Percentiles rank a stretch among this genome's conserved stretches.
Conservation (phyloP, 2,888 invertebrate species). For the Zaprionus obscuricornis region DNA sequence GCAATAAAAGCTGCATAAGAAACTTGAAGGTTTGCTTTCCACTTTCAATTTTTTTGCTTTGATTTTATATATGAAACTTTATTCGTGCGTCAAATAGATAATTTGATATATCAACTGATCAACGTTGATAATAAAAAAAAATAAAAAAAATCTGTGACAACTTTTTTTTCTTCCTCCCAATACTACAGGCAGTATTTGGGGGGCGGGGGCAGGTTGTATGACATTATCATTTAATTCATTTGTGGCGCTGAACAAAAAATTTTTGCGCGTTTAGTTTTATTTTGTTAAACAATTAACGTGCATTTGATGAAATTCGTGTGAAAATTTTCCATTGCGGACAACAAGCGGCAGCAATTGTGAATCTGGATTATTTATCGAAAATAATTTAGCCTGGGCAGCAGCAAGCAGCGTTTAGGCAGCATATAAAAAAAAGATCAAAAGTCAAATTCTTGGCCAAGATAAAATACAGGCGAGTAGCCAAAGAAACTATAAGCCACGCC, state of each 20-base stretch:
- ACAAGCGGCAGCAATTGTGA: not conserved
- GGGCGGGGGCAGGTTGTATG: too few relatives aligned
- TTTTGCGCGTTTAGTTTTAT: slow-evolving; percentile 38
- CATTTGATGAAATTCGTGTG: slow-evolving; percentile 69
- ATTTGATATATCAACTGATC: slow-evolving; percentile 6
- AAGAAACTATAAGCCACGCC: slow-evolving; percentile 4
- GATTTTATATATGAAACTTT: too few relatives aligned
- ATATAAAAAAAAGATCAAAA: slow-evolving; percentile 68
- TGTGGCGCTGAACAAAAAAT: slow-evolving; percentile 6
- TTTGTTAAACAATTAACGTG: slow-evolving; percentile 66
- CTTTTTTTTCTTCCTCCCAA: too few relatives aligned
- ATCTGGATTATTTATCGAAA: not conserved
- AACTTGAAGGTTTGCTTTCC: too few relatives aligned
- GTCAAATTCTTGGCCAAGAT: slow-evolving; percentile 70
- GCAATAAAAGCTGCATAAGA: too few relatives aligned
- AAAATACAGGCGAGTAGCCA: slow-evolving; percentile 47
- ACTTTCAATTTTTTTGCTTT: too few relatives aligned
- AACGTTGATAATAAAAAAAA: too few relatives aligned
- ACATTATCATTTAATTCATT: slow-evolving; percentile 24
- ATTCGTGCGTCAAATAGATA: too few relatives aligned
- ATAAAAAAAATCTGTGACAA: too few relatives aligned
- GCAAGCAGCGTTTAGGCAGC: not conserved
- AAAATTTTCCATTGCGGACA: slow-evolving; percentile 69
- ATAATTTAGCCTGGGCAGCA: slow-evolving; percentile 17
- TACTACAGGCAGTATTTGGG: too few relatives aligned